Conservation (phyloP, 2,888 invertebrate genomes). For the Opisthograptis luteolata region DNA sequence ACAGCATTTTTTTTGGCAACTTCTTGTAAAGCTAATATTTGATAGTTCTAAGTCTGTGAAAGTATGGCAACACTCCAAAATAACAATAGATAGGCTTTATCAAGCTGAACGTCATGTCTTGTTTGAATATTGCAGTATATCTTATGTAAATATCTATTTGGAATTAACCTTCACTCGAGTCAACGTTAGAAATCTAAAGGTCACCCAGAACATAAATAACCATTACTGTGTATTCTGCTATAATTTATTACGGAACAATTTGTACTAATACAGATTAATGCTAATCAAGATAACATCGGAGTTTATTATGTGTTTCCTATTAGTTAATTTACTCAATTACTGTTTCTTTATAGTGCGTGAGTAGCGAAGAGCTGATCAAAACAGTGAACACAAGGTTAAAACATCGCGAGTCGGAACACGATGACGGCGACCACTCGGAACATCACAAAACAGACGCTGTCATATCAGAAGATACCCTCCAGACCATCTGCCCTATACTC, state of each 20-base stretch:
- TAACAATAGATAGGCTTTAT: neutral
- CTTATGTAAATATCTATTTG: neutral
- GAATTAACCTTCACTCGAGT: neutral
- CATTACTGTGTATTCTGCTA: neutral
- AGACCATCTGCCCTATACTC: constrained; percentile 87
- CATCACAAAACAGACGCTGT: constrained; percentile 50
- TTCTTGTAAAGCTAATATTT: no score
- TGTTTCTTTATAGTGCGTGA: constrained; percentile 71
- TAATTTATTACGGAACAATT: neutral
- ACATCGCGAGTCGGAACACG: constrained; percentile 55
- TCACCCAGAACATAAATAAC: neutral
- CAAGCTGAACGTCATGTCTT: neutral
- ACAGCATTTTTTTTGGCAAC: neutral
- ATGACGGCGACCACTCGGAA: constrained; percentile 44
- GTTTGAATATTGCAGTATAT: no score
- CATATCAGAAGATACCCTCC: constrained; percentile 65
- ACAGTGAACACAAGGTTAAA: constrained; percentile 72
- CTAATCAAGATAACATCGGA: no score
- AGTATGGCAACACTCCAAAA: no score
- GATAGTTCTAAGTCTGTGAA: no score
- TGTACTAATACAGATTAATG: no score
- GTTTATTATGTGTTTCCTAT: neutral
- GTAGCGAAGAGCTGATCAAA: constrained; percentile 73
- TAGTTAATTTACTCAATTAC: neutral
- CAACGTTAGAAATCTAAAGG: neutral